phyloP scores from a whole-genome alignment of 2,113 vertebrate genomes.

The Nipponia nippon region DNA sequence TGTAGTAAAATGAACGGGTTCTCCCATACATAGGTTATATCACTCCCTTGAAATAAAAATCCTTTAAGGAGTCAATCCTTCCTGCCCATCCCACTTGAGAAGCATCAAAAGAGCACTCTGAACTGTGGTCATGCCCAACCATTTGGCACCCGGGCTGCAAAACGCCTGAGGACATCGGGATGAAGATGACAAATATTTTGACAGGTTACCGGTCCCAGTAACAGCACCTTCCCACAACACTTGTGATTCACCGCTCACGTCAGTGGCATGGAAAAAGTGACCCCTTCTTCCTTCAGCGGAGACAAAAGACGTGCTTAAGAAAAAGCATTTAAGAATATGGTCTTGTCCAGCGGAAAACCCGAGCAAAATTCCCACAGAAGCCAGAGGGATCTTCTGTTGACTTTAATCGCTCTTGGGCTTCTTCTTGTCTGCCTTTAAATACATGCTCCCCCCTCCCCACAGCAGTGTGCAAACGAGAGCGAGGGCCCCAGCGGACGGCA shows the following conservation, averaged over 20 bases:
- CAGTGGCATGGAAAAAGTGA: conserved; percentile 18
- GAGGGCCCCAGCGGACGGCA: not conserved
- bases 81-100: not conserved
- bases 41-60: not conserved
- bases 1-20: not conserved
- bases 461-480: fast-evolving
- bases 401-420: not conserved
- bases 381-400: not conserved
- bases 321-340: not conserved
- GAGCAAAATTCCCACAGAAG: not conserved
- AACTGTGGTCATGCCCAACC: not conserved
- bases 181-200: not conserved
- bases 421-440: not conserved
- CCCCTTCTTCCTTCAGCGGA: not conserved
- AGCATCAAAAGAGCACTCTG: not conserved
- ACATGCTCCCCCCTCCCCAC: not conserved
- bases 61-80: not conserved
- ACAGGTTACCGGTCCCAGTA: not conserved
- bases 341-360: not conserved
- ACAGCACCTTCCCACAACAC: not conserved
- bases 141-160: fast-evolving
- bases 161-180: fast-evolving
- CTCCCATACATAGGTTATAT: not conserved
- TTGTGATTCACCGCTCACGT: not conserved
- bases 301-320: not conserved